Evolutionary conservation across 2,888 invertebrate species (phyloP).

Genomic region (Globia sparganii): DNA sequence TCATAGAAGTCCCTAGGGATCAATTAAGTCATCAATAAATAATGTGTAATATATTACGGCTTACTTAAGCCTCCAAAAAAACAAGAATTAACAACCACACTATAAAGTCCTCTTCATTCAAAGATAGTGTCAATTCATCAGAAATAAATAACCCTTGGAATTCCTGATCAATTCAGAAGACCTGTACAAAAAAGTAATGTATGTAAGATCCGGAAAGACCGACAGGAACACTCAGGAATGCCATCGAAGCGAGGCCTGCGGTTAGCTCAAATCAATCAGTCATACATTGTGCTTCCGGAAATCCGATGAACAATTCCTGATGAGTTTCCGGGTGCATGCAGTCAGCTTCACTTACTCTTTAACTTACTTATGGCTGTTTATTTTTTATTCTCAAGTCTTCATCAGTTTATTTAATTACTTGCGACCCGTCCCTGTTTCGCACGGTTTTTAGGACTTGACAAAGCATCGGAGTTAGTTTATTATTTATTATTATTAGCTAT

Average conservation of each 20-base stretch:
- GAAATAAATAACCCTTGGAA: background rate
- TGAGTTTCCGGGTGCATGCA: slow-evolving; percentile 51
- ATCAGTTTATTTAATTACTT: slow-evolving; percentile 7
- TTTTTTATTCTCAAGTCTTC: slow-evolving; percentile 10
- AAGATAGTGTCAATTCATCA: background rate
- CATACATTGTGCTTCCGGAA: slow-evolving; percentile 50
- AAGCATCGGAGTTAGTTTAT: background rate
- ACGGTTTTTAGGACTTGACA: background rate
- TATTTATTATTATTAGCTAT: background rate
- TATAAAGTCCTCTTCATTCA: background rate
- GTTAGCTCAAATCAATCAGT: slow-evolving; percentile 51
- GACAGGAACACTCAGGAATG: slow-evolving; percentile 27
- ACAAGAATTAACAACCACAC: background rate
- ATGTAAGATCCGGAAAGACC: slow-evolving; percentile 24
- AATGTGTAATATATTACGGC: background rate
- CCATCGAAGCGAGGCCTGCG: slow-evolving; percentile 28
- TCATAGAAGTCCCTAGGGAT: background rate
- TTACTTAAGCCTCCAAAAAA: background rate
- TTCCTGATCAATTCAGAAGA: background rate
- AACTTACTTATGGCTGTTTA: slow-evolving; percentile 15
- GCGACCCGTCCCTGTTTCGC: background rate
- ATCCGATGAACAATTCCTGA: slow-evolving; percentile 49
- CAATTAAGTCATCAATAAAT: background rate
- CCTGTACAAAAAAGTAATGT: slow-evolving; percentile 4
- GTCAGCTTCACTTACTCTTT: slow-evolving; percentile 25